A percentile compares a stretch with the other conserved stretches of the same genome.
Conservation (phyloP, 2,113 vertebrate genomes). For the Nothobranchius kuhntae region DNA sequence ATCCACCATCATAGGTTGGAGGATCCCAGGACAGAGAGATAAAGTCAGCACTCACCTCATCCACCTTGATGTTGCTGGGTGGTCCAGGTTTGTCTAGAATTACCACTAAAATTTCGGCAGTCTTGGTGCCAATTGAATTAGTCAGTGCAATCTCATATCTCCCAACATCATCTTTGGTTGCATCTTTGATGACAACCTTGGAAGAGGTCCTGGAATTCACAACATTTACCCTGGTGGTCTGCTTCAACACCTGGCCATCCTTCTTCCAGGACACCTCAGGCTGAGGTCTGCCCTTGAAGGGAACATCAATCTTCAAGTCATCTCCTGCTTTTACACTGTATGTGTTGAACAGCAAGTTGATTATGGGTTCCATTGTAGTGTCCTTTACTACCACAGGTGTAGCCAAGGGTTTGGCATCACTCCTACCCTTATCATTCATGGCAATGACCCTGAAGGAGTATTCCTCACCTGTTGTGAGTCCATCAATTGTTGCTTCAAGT, state of each 20-base stretch:
- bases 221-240: slow-evolving; percentile 95
- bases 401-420: slow-evolving; percentile 91
- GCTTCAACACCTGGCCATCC: slow-evolving; percentile 87
- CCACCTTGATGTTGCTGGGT: slow-evolving; percentile 87
- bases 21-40: slow-evolving; percentile 91
- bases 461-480: slow-evolving; percentile 90
- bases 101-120: slow-evolving; percentile 85
- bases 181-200: slow-evolving; percentile 90
- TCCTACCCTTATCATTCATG: slow-evolving; percentile 96
- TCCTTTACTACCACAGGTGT: slow-evolving; percentile 92
- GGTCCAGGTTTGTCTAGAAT: slow-evolving; percentile 94
- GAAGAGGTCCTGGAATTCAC: slow-evolving; percentile 88
- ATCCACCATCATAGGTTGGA: slow-evolving; percentile 94
- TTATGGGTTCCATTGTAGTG: slow-evolving; percentile 88
- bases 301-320: slow-evolving; percentile 95
- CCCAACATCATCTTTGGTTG: slow-evolving; percentile 91
- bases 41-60: slow-evolving; percentile 93
- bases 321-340: slow-evolving; percentile 93
- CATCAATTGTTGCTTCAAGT: slow-evolving; percentile 88
- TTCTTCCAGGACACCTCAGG: slow-evolving; percentile 92
- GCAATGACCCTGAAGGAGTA: slow-evolving; percentile 92
- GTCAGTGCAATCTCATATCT: slow-evolving; percentile 90
- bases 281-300: slow-evolving; percentile 90
- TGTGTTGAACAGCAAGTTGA: slow-evolving; percentile 89
- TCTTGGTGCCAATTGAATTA: slow-evolving; percentile 85